Evolutionary conservation across 2,113 vertebrate species (phyloP).

Genomic region (Silurus meridionalis): DNA sequence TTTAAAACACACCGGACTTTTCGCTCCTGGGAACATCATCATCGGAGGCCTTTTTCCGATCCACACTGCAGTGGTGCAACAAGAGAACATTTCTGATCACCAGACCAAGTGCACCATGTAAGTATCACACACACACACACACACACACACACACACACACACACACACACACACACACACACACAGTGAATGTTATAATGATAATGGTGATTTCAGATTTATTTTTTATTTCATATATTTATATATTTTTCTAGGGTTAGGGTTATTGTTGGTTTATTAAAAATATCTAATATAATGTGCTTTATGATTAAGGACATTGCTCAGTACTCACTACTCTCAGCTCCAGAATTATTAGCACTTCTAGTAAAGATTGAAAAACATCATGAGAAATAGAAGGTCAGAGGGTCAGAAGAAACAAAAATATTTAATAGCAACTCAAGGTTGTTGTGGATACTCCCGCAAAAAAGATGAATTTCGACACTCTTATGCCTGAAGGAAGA

Average conservation of each 20-base stretch:
- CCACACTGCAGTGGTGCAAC: slow-evolving; percentile 48
- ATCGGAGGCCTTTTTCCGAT: slow-evolving; percentile 67
- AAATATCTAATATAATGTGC: not conserved
- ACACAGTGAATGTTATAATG: too few relatives aligned
- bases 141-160: not conserved
- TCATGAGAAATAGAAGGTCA: too few relatives aligned
- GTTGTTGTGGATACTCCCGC: too few relatives aligned
- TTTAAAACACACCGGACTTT: not conserved
- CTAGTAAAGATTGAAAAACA: too few relatives aligned
- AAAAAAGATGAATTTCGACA: too few relatives aligned
- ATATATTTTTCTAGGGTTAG: not conserved
- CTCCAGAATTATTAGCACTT: not conserved
- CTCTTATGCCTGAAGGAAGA: too few relatives aligned
- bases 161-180: not conserved
- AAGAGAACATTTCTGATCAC: slow-evolving; percentile 63
- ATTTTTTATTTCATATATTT: too few relatives aligned
- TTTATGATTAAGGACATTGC: not conserved
- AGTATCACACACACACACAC: slow-evolving; percentile 58
- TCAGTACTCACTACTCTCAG: not conserved
- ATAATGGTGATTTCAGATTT: too few relatives aligned
- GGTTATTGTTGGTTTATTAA: not conserved
- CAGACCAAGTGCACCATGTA: slow-evolving; percentile 75
- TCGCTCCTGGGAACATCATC: slow-evolving; percentile 61
- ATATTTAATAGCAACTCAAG: too few relatives aligned
- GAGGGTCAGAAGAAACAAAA: too few relatives aligned